Evolutionary conservation across 1,140 invertebrate genomes (phyloP).

Genomic region (Parapsyche elsis): DNA sequence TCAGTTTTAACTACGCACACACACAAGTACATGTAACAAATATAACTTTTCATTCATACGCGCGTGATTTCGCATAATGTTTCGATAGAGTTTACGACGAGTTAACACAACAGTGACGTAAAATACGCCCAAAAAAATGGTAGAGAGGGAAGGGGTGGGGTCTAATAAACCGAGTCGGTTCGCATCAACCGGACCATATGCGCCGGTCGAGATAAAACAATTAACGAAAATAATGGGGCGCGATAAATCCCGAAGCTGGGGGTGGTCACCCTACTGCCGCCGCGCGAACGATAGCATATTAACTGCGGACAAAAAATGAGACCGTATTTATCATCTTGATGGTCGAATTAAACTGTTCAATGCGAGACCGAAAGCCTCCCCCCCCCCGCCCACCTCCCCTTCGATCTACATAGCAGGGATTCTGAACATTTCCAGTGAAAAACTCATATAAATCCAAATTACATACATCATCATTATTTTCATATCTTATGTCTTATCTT

Average conservation of each 20-base stretch:
- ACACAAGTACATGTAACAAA: no score
- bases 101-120: no score
- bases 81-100: no score
- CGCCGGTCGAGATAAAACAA: conserved; percentile 32
- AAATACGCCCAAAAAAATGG: neutral
- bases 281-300: conserved; percentile 25
- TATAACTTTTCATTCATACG: no score
- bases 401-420: neutral
- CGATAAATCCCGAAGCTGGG: conserved; percentile 20
- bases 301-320: conserved; percentile 32
- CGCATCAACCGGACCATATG: conserved; percentile 10
- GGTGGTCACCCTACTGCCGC: neutral
- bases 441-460: no score
- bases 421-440: neutral
- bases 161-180: conserved; percentile 9
- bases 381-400: no score
- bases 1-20: no score
- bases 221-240: conserved; percentile 36
- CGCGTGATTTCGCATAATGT: no score
- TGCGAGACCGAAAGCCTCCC: neutral
- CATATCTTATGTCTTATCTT: no score
- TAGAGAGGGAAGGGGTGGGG: neutral
- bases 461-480: no score
- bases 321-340: conserved; percentile 23
- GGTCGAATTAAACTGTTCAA: conserved; percentile 25